Conservation (phyloP, 2,797 vertebrate genomes). For the Sebastes cheni region DNA sequence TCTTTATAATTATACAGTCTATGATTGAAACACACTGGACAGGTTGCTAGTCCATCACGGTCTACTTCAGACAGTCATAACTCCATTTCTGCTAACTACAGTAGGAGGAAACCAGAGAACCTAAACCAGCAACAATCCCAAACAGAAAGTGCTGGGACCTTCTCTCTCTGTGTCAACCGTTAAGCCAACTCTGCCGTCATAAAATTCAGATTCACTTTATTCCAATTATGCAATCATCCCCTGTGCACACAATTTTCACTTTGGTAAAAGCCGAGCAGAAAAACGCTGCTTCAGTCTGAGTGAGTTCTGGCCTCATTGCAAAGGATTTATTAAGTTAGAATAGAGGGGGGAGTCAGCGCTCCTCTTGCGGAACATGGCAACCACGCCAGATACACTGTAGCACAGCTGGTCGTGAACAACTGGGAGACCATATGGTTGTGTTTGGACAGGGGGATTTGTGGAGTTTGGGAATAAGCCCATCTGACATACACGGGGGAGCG, state of each 20-base stretch:
- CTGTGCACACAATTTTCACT: constrained; percentile 23
- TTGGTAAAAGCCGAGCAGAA: constrained; percentile 41
- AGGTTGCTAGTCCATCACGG: not conserved
- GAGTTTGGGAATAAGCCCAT: constrained; percentile 79
- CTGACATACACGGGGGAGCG: constrained; percentile 69
- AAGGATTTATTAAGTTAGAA: constrained; percentile 63
- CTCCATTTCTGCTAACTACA: not conserved
- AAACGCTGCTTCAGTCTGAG: constrained; percentile 21
- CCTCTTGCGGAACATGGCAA: constrained; percentile 40
- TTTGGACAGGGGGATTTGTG: constrained; percentile 82
- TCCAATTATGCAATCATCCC: constrained; percentile 24
- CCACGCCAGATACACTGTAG: constrained; percentile 58
- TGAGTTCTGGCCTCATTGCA: constrained; percentile 53
- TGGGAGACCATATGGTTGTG: constrained; percentile 81
- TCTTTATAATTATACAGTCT: too few relatives aligned
- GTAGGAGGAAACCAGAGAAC: not conserved
- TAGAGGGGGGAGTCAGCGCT: constrained; percentile 27
- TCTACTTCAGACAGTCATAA: not conserved
- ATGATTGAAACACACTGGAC: not conserved
- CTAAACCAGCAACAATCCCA: not conserved
- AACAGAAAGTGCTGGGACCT: not conserved
- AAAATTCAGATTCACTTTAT: constrained; percentile 34
- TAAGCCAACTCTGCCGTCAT: constrained; percentile 10
- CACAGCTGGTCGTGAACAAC: constrained; percentile 81
- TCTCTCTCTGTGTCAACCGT: constrained; percentile 17